Percentiles rank a stretch among this genome's conserved stretches.
phyloP scores from a whole-genome alignment of 2,113 vertebrate species.

The Pituophis catenifer region DNA sequence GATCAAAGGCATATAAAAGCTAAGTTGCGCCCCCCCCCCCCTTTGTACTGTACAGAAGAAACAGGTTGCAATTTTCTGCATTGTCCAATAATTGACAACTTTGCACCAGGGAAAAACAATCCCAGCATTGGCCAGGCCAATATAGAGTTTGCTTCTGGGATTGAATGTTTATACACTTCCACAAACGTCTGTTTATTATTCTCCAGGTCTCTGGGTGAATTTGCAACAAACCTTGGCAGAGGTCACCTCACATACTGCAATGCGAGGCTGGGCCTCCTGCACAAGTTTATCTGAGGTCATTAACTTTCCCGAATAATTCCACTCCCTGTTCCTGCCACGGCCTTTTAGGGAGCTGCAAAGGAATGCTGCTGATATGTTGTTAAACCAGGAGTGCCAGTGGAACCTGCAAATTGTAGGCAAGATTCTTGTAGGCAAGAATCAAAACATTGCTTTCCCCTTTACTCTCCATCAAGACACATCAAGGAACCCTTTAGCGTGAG shows the following conservation, averaged over 20 bases:
- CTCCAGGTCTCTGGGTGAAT: neutral
- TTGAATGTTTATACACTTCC: neutral
- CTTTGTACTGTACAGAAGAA: neutral
- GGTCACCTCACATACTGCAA: neutral
- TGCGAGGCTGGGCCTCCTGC: neutral
- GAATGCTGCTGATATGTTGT: neutral
- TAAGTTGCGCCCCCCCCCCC: neutral
- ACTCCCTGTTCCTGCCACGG: neutral
- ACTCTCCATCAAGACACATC: neutral
- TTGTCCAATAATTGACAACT: neutral
- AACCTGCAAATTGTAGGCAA: neutral
- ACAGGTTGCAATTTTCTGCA: neutral
- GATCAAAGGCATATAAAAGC: neutral
- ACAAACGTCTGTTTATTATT: neutral
- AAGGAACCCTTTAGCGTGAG: neutral
- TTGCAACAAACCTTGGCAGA: neutral
- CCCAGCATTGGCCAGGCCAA: neutral
- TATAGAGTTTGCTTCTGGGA: neutral
- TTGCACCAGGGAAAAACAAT: neutral
- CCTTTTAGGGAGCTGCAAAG: neutral
- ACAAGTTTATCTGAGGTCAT: neutral
- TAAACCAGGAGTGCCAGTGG: neutral
- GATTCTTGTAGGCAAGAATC: neutral
- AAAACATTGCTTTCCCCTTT: neutral
- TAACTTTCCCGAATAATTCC: neutral